These are phyloP conservation scores for Macropodus opercularis DNA, from an alignment of 2,797 vertebrate genomes.

Conservation along the genomic window DNA sequence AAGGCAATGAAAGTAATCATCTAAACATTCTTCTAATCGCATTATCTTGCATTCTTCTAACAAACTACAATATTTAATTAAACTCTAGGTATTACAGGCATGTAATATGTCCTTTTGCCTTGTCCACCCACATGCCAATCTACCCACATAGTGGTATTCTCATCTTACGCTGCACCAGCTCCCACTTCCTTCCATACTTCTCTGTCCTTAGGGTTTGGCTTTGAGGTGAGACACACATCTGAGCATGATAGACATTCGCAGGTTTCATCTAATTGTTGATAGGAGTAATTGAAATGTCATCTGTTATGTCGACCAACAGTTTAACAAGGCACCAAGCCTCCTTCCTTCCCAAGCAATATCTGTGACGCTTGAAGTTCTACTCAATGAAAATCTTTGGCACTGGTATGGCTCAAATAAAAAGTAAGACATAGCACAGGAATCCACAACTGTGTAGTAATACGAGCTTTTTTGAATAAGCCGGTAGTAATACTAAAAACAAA, in stretches of 20 bases:
- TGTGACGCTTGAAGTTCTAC: not conserved
- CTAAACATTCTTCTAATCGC: not conserved
- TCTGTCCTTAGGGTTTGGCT: conserved; percentile 31
- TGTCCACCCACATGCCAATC: conserved; percentile 44
- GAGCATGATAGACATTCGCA: conserved; percentile 9
- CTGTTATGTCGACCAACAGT: not conserved
- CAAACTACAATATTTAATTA: not conserved
- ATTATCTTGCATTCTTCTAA: not conserved
- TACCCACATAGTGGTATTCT: conserved; percentile 35
- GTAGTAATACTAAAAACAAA: not conserved
- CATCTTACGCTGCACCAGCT: conserved; percentile 30
- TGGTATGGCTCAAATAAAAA: not conserved
- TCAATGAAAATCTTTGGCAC: not conserved
- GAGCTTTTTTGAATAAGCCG: conserved; percentile 19
- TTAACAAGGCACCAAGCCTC: conserved; percentile 11
- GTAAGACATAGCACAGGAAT: not conserved
- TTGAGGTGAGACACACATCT: conserved; percentile 20
- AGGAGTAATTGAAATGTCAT: conserved; percentile 39
- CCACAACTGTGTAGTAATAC: not conserved
- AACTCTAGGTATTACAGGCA: conserved; percentile 15
- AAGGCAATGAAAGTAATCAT: conserved; percentile 23
- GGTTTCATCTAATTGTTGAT: conserved; percentile 23
- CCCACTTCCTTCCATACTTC: conserved; percentile 33
- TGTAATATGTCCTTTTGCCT: conserved; percentile 23
- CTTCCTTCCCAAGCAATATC: not conserved